phyloP scores from a whole-genome alignment of 2,888 invertebrate species.

The Cancer borealis region DNA sequence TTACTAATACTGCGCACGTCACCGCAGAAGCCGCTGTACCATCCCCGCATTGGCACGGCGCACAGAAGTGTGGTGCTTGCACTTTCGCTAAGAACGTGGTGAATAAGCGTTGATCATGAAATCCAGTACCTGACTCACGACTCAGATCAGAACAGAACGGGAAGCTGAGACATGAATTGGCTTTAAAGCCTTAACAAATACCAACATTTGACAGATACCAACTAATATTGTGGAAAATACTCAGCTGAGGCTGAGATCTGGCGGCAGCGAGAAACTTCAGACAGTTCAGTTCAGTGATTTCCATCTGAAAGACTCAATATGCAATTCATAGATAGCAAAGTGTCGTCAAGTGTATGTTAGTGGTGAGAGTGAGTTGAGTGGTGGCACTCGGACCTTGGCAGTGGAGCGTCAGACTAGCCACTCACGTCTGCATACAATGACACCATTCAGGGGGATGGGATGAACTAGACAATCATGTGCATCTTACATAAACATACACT shows the following conservation, averaged over 20 bases:
- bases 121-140: not conserved
- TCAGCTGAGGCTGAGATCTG: not conserved
- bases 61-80: not conserved
- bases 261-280: not conserved
- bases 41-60: not conserved
- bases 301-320: not conserved
- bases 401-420: constrained; percentile 3
- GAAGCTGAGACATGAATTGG: not conserved
- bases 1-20: constrained; percentile 41
- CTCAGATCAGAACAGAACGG: not conserved
- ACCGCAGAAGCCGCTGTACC: not conserved
- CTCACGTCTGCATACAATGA: constrained; percentile 5
- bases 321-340: not conserved
- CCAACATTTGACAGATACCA: not conserved
- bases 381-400: not conserved
- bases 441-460: not conserved
- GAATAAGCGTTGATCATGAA: not conserved
- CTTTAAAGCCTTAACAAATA: not conserved
- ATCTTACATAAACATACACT: constrained; percentile 10
- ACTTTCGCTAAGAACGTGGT: not conserved
- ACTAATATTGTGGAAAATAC: not conserved
- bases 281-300: not conserved
- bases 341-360: not conserved
- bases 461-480: constrained; percentile 3
- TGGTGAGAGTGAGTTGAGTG: not conserved